Evolutionary conservation across 2,797 vertebrate genomes (phyloP), one percentile per base, ranked within the genome.

Genomic region (Enteromius treurensis): DNA sequence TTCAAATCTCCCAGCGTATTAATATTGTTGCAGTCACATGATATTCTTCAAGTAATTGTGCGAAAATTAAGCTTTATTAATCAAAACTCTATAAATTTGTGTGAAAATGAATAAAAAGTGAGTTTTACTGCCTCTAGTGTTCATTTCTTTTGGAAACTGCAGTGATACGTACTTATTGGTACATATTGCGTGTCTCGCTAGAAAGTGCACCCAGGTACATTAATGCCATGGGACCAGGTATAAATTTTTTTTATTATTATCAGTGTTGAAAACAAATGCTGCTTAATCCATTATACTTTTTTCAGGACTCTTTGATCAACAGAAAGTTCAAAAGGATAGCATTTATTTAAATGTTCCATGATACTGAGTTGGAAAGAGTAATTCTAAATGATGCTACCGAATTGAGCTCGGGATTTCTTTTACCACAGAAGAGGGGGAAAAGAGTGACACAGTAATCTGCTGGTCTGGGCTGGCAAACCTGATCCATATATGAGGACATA

Each of bases 371-470:
- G 88, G 68, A 45, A 42, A 45, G 1, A 40, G 60, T 51, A 2
- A 23, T 26, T 23, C n/a, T 40, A 5, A 0, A 65, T 87, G 84
- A 82, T 21, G 73, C 14, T 23, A 80, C 81, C 67, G 26, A 23
- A 60, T 42, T 1, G 14, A 64, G 40, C 23, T 64, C 47, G 65
- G 40, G 37, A 78, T 65, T 78, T 49, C 4, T 4, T 74, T 62
- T 21, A 29, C 15, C 26, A 49, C 13, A 49, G n/a, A 49, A 15
- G 15, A 53, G 9, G 42, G n/a, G n/a, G 45, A 23, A 53, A 68
- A 67, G 42, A n/a, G 13, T 58, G 34, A 15, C 32, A 51, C 47
- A 55, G 29, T 69, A 55, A 69, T 80, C 34, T 80, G 32, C 29
- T 23, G 23, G 9, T 32, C 10, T 79, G 67, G 11, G 26, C 32